Evolutionary conservation across 64 coral and sea anemone genomes (phyloP).

Genomic region (Montipora efflorescens): DNA sequence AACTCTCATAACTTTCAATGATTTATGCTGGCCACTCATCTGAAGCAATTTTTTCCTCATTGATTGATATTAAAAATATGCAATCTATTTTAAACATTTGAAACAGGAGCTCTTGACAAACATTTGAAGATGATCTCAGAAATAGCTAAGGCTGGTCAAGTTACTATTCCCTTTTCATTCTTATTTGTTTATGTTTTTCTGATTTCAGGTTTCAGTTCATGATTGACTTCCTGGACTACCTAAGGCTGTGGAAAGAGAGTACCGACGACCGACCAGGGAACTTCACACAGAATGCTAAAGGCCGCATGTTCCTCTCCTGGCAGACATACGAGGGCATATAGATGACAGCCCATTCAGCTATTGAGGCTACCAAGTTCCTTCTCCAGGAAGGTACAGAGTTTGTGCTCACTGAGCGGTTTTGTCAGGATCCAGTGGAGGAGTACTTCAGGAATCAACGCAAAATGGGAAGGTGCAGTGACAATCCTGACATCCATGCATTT

Average conservation of each 20-base stretch:
- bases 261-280: conserved; percentile 37
- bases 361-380: conserved; percentile 45
- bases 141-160: too few relatives aligned
- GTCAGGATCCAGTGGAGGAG: too few relatives aligned
- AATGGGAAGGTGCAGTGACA: conserved; percentile 33
- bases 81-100: too few relatives aligned
- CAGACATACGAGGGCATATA: conserved; percentile 38
- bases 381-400: conserved; percentile 62
- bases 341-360: conserved; percentile 29
- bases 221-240: conserved; percentile 33
- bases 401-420: too few relatives aligned
- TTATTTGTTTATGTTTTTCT: conserved; percentile 1
- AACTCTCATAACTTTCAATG: background rate
- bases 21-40: background rate
- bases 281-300: conserved; percentile 47
- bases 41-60: too few relatives aligned
- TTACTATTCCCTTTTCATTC: too few relatives aligned
- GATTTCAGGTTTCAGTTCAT: conserved; percentile 42
- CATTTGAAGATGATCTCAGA: too few relatives aligned
- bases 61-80: too few relatives aligned
- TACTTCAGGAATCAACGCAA: conserved; percentile 26
- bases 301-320: conserved; percentile 41
- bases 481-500: conserved; percentile 61
- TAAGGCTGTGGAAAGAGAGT: conserved; percentile 36
- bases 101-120: too few relatives aligned